These are phyloP conservation scores for Mungos mungo DNA, from an alignment of 2,113 vertebrate species.

Conservation along the genomic window DNA sequence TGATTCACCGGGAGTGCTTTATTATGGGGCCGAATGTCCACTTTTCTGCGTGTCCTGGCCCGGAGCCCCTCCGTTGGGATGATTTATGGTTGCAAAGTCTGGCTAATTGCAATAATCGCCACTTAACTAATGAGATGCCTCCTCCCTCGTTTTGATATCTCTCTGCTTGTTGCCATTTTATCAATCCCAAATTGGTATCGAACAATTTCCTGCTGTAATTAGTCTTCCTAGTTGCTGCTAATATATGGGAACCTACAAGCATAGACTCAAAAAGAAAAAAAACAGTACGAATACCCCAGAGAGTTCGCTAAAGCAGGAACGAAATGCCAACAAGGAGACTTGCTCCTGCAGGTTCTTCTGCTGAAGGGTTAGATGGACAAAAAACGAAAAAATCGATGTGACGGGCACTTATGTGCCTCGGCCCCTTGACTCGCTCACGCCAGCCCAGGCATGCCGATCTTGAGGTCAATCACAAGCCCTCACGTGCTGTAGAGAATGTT, in stretches of 20 bases:
- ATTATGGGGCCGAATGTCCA: background rate
- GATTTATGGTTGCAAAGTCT: conserved; percentile 48
- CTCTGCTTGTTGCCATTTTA: background rate
- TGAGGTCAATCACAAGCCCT: background rate
- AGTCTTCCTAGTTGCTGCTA: background rate
- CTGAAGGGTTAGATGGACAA: background rate
- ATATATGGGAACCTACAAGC: background rate
- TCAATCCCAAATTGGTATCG: conserved; percentile 45
- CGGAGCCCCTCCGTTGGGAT: background rate
- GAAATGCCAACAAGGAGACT: background rate
- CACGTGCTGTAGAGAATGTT: background rate
- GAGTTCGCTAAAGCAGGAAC: background rate
- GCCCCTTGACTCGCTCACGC: background rate
- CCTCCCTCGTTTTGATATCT: background rate
- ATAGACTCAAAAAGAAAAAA: background rate
- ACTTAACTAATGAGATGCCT: background rate
- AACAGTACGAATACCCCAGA: background rate
- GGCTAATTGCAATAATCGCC: conserved; percentile 63
- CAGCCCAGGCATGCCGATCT: background rate
- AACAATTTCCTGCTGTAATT: conserved; percentile 46
- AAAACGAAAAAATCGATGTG: background rate
- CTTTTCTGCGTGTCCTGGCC: conserved; percentile 40
- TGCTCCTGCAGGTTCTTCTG: background rate
- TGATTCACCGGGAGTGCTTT: background rate
- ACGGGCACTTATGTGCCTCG: background rate